A percentile compares a stretch with the other conserved stretches of the same genome.
phyloP scores from a whole-genome alignment of 2,797 vertebrate species.

The Falco rusticolus region DNA sequence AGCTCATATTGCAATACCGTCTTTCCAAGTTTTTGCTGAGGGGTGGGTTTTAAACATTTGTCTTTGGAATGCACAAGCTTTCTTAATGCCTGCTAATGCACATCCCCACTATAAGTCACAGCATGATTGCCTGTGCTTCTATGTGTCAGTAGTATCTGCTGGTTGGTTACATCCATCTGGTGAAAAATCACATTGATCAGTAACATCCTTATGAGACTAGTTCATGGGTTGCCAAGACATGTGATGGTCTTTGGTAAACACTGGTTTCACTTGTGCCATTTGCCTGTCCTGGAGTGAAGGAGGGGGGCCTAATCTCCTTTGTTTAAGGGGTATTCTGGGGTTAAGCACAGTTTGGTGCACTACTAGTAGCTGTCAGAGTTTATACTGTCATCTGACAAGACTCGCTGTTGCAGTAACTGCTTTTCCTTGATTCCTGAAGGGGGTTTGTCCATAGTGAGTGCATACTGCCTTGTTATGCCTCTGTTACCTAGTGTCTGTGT shows the following conservation, averaged over 20 bases:
- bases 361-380: background rate
- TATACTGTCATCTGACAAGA: background rate
- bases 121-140: background rate
- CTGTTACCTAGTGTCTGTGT: background rate
- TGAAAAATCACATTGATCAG: background rate
- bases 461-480: background rate
- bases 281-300: background rate
- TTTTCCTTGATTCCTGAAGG: background rate
- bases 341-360: background rate
- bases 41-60: background rate
- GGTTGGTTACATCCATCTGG: background rate
- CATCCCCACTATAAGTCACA: background rate
- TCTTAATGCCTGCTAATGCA: background rate
- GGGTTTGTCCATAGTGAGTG: background rate
- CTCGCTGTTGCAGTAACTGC: background rate
- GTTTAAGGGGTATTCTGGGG: background rate
- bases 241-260: background rate
- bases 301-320: accelerated
- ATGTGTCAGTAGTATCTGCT: background rate
- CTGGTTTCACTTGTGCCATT: background rate
- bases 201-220: background rate
- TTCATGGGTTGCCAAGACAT: background rate
- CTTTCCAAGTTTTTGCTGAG: background rate
- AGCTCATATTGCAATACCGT: background rate
- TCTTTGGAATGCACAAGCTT: background rate